A percentile compares a stretch with the other conserved stretches of the same genome.
These are phyloP conservation scores for Matsumyia berberina DNA, from an alignment of 2,888 invertebrate species.

Conservation along the genomic window DNA sequence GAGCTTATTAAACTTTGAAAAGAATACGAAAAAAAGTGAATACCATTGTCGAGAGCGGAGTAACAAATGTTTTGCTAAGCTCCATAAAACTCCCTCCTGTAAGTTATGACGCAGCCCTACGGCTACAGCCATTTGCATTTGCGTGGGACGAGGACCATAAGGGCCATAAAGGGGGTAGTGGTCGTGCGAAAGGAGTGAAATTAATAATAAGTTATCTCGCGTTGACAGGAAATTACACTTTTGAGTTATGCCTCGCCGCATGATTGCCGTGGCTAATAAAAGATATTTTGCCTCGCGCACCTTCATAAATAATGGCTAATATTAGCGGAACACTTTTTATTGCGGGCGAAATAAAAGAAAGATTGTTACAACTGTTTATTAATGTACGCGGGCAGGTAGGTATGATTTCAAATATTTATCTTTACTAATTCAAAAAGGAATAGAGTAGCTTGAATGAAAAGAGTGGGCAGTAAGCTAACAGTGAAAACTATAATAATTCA, in stretches of 20 bases:
- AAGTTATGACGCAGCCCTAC: slow-evolving; percentile 64
- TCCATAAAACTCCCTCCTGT: slow-evolving; percentile 63
- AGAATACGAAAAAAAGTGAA: slow-evolving; percentile 63
- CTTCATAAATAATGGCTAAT: slow-evolving; percentile 67
- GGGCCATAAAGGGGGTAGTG: slow-evolving; percentile 67
- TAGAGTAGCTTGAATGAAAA: background rate
- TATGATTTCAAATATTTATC: background rate
- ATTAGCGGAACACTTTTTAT: slow-evolving; percentile 70
- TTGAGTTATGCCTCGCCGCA: slow-evolving; percentile 77
- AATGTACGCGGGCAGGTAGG: slow-evolving; percentile 15
- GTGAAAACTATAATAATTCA: no score
- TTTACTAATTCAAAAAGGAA: background rate
- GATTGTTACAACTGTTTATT: slow-evolving; percentile 46
- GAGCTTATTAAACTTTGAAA: slow-evolving; percentile 74
- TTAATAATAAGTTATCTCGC: slow-evolving; percentile 78
- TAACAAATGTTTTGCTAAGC: slow-evolving; percentile 74
- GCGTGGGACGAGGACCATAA: slow-evolving; percentile 43
- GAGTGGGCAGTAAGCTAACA: no score
- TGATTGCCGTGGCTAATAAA: slow-evolving; percentile 76
- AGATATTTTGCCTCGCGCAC: slow-evolving; percentile 64
- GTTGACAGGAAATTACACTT: slow-evolving; percentile 79
- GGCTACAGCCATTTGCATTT: slow-evolving; percentile 65
- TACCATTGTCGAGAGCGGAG: slow-evolving; percentile 68
- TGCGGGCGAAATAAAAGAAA: slow-evolving; percentile 53
- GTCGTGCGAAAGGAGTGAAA: slow-evolving; percentile 74